Evolutionary conservation across 2,113 vertebrate genomes (phyloP).

Genomic region (Cyprinodon tularosa): DNA sequence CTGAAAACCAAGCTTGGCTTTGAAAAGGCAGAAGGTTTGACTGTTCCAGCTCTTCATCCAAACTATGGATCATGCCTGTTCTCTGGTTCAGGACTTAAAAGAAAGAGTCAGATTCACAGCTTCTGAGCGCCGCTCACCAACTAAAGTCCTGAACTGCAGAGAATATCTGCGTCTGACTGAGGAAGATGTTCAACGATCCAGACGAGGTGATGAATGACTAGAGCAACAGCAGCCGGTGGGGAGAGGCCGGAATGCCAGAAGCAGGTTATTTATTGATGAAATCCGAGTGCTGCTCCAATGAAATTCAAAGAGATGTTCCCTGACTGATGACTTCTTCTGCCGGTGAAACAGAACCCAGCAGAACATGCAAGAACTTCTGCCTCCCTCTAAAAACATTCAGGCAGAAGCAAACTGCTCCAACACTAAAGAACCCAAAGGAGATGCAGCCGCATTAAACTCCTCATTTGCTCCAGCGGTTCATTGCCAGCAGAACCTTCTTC

Average conservation of each 20-base stretch:
- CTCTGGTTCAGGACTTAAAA: too few species aligned
- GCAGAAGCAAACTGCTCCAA: slow-evolving; percentile 8
- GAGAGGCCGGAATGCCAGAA: slow-evolving; percentile 51
- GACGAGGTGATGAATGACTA: slow-evolving; percentile 62
- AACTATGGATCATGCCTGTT: too few species aligned
- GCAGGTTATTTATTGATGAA: slow-evolving; percentile 72
- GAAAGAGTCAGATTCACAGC: too few species aligned
- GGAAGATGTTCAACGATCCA: slow-evolving; percentile 60
- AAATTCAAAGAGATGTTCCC: slow-evolving; percentile 61
- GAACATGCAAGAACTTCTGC: slow-evolving; percentile 1
- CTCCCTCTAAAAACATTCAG: slow-evolving; percentile 1
- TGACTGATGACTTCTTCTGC: slow-evolving; percentile 35
- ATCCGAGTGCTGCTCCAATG: slow-evolving; percentile 71
- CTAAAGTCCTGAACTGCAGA: too few species aligned
- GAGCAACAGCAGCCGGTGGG: slow-evolving; percentile 43
- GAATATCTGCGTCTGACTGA: too few species aligned
- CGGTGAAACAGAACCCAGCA: slow-evolving; percentile 40
- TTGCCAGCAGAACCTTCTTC: too few species aligned
- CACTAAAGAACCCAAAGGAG: slow-evolving; percentile 2
- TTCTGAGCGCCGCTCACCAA: too few species aligned
- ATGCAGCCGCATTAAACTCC: neutral
- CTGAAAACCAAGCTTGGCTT: too few species aligned
- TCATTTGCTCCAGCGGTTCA: too few species aligned
- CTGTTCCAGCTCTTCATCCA: too few species aligned
- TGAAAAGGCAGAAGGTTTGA: too few species aligned